Evolutionary conservation across 1,140 invertebrate genomes (phyloP).

Genomic region (Asobara japonica): DNA sequence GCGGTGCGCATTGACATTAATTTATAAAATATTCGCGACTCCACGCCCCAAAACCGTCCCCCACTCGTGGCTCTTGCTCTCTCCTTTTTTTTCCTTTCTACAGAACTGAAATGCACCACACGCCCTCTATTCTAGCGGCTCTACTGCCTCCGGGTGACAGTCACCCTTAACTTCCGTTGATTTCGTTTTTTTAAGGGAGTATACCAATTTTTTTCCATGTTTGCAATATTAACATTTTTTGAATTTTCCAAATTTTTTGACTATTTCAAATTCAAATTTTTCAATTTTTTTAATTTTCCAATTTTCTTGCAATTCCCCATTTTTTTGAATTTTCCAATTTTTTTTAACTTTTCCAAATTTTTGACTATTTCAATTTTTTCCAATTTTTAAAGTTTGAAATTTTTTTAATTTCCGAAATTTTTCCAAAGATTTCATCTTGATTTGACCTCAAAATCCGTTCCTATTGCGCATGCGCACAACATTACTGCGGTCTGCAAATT

Average conservation of each 20-base stretch:
- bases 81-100: not conserved
- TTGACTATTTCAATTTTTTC: not conserved
- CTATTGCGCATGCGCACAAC: too few relatives aligned
- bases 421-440: not conserved
- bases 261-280: too few relatives aligned
- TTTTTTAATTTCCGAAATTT: not conserved
- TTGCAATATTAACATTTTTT: not conserved
- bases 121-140: conserved; percentile 2
- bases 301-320: not conserved
- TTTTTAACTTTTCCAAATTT: not conserved
- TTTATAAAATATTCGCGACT: conserved; percentile 60
- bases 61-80: not conserved
- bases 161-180: conserved; percentile 3
- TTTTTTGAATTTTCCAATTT: too few relatives aligned
- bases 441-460: too few relatives aligned
- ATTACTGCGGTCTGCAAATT: too few relatives aligned
- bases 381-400: too few relatives aligned
- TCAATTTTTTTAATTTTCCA: not conserved
- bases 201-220: too few relatives aligned
- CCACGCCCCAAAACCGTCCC: conserved; percentile 1
- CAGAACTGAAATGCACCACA: not conserved
- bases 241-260: not conserved
- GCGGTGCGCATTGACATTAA: conserved; percentile 58
- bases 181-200: not conserved
- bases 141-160: not conserved